Evolutionary conservation across 64 coral and sea anemone species (phyloP).

Genomic region (Montipora foliosa): DNA sequence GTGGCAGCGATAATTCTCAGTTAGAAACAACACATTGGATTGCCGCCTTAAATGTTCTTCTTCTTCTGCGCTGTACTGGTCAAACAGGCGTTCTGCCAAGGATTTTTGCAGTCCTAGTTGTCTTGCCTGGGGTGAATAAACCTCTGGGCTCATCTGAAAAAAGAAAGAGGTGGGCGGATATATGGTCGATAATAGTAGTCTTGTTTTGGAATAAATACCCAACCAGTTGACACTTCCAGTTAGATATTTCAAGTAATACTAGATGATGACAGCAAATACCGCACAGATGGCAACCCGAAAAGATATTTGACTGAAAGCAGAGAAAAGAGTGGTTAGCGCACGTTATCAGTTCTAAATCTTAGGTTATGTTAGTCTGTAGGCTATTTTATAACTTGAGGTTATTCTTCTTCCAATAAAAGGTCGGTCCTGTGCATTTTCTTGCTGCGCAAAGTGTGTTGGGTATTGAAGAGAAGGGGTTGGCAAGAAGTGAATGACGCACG

Average conservation of each 20-base stretch:
- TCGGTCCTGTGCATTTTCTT: background rate
- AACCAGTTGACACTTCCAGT: no score
- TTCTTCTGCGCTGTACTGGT: conserved; percentile 3
- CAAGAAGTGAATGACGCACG: background rate
- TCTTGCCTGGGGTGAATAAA: conserved; percentile 32
- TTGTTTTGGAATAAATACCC: background rate
- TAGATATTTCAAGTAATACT: no score
- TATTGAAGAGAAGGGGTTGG: background rate
- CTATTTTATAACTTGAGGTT: no score
- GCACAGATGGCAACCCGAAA: no score
- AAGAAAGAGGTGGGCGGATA: background rate
- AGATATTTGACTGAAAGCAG: no score
- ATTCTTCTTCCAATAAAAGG: no score
- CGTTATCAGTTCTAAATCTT: no score
- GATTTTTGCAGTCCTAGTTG: conserved; percentile 43
- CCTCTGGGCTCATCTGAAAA: conserved; percentile 72
- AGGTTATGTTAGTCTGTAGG: no score
- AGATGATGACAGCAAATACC: no score
- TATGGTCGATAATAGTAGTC: background rate
- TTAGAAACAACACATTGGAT: conserved; percentile 55
- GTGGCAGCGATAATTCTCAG: conserved; percentile 85
- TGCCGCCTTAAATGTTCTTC: background rate
- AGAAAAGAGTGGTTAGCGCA: no score
- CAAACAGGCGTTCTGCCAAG: conserved; percentile 64
- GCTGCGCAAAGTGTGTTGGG: background rate